Evolutionary conservation across 2,888 invertebrate genomes (phyloP), one percentile per base, ranked within the genome.

Genomic region (Cephus sareptanus): DNA sequence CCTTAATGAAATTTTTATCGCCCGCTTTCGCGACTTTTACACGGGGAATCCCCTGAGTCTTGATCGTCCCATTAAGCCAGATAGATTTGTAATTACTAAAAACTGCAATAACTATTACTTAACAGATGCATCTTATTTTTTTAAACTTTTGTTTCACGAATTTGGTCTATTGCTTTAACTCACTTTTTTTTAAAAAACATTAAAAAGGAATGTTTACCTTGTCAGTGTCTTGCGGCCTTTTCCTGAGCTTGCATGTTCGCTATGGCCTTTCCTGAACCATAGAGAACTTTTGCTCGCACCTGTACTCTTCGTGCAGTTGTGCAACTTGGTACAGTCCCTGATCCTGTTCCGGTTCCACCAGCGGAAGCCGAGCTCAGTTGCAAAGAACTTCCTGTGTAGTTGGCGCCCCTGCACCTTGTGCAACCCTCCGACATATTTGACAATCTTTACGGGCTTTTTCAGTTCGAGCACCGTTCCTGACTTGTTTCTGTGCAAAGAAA

Each of bases 261-360:
- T 34, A 90, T 90, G 75, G 90, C 90, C 79, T 89, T 89, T 79
- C 89, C 89, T 23, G 89, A 89, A 11, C 90, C 90, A 80, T 90
- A 90, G 69, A 90, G 84, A 76, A 90, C 88, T 82, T 90, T 90
- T 68, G 90, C 90, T 56, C 90, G 88, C 34, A 90, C 88, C 79
- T 90, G 90, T 2, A 90, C 89, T 69, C 86, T 86, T 73, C 86
- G 85, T 69, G 86, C 84, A 34, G 85, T 75, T 0, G 81, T 75
- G 78, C 83, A 82, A 77, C 30, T 35, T 30, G 71, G 33, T 33
- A 31, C 71, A 31, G 71, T 23, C 30, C 80, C 69, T 75, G 76
- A 73, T 9, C n/a, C 69, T 31, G 77, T 71, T 82, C 88, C 88
- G 78, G 84, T 81, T 69, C 86, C 83, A 77, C 86, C 85, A 70